Conservation (phyloP, 64 coral and sea anemone species). For the Actinia equina region DNA sequence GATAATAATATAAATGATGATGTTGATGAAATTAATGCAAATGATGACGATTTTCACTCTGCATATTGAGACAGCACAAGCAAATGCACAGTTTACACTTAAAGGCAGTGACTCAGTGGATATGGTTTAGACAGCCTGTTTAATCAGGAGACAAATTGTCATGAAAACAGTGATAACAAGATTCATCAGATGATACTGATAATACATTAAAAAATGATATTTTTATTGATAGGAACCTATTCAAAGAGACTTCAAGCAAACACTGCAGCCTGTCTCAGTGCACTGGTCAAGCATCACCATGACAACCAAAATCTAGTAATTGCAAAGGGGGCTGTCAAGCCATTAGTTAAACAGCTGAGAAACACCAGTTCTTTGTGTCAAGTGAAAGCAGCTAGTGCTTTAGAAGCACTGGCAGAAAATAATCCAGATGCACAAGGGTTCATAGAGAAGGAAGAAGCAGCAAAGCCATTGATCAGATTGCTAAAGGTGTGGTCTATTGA, state of each 20-base stretch:
- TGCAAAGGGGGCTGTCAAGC: constrained; percentile 76
- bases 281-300: constrained; percentile 66
- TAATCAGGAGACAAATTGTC: no score
- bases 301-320: constrained; percentile 86
- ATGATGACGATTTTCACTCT: no score
- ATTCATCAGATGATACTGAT: no score
- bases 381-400: constrained; percentile 96
- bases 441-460: constrained; percentile 79
- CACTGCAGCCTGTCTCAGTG: constrained; percentile 82
- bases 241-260: constrained; percentile 92
- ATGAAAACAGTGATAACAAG: no score
- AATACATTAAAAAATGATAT: no score
- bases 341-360: constrained; percentile 59
- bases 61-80: no score
- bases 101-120: no score
- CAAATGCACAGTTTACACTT: no score
- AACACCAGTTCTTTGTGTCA: constrained; percentile 82
- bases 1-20: neutral
- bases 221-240: constrained; percentile 54
- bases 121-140: no score
- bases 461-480: constrained; percentile 77
- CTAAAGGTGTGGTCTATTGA: constrained; percentile 96
- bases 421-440: constrained; percentile 80
- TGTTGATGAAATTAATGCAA: no score
- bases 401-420: constrained; percentile 78